Evolutionary conservation across 2,888 invertebrate species (phyloP), one percentile per base, ranked within the genome.

Genomic region (Scaeva pyrastri): DNA sequence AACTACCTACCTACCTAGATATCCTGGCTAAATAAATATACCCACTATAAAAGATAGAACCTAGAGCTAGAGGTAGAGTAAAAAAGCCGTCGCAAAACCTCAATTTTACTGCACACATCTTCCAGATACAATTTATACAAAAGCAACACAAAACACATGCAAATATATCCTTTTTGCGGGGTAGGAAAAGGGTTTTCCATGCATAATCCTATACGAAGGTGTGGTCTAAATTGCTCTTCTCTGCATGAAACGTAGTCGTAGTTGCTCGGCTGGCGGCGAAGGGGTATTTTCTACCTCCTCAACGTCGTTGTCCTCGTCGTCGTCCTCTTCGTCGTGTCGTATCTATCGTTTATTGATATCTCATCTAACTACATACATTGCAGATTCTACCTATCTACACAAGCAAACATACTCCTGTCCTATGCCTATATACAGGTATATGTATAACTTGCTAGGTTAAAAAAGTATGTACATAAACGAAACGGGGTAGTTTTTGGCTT

Each of bases 141-240:
- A 43, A 48, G 41, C 31, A 50, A 55, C 41, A 66, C 26, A 31
- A 71, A 45, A 66, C 39, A 39, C 75, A 73, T 73, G 72, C 64
- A 77, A 77, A 72, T 55, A 72, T 48, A 36, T 36, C 36, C 50
- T 71, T 58, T 71, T 5, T 48, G 80, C 68, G 73, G 85, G 72
- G 78, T 62, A 71, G 66, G 21, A 26, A n/a, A 83, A 86, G 78
- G 74, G 77, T 77, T 78, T 81, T 48, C 26, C 86, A 81, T 81
- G 77, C 77, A 86, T 86, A 86, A 86, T 86, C 86, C 86, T 78
- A 64, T 43, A 56, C 77, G 86, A 86, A 86, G 86, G 86, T 86
- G 86, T 86, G 86, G 86, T 86, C 86, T 86, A 86, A 86, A 86
- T 86, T 77, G 77, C 77, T 86, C 81, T 86, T 70, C 80, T 77